A percentile compares a stretch with the other conserved stretches of the same genome.
These are phyloP conservation scores for Rutpela maculata DNA, from an alignment of 2,888 invertebrate genomes.

Conservation along the genomic window DNA sequence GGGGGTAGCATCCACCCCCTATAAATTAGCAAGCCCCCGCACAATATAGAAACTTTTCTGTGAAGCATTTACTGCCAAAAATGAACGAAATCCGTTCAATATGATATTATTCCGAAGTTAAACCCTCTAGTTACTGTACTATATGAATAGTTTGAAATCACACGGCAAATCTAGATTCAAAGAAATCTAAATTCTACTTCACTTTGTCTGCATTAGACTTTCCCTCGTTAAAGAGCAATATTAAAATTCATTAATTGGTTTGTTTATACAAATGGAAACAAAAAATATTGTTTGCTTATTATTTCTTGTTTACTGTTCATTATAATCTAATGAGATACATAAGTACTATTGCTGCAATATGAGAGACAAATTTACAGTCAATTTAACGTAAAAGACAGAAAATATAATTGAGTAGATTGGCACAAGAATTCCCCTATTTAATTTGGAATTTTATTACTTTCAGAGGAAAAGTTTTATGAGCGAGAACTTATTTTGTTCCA, in stretches of 20 bases:
- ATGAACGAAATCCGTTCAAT: too few species aligned
- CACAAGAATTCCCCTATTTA: slow-evolving; percentile 59
- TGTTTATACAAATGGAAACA: slow-evolving; percentile 4
- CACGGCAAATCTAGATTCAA: too few species aligned
- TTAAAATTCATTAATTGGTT: slow-evolving; percentile 2
- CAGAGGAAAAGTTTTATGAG: slow-evolving; percentile 62
- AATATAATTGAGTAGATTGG: slow-evolving; percentile 66
- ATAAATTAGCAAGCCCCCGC: too few species aligned
- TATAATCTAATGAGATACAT: slow-evolving; percentile 48
- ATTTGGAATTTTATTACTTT: slow-evolving; percentile 64
- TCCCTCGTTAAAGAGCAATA: not conserved
- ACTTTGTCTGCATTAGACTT: too few species aligned
- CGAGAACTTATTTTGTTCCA: slow-evolving; percentile 43
- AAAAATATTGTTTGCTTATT: slow-evolving; percentile 3
- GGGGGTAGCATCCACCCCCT: too few species aligned
- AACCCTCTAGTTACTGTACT: too few species aligned
- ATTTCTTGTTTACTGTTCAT: slow-evolving; percentile 44
- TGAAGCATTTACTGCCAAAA: too few species aligned
- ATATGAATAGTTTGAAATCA: too few species aligned
- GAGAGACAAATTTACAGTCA: slow-evolving; percentile 48
- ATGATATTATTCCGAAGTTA: too few species aligned
- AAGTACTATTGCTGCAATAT: slow-evolving; percentile 41
- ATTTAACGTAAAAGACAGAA: slow-evolving; percentile 62
- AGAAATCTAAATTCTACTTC: too few species aligned
- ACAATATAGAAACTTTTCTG: too few species aligned